These are phyloP conservation scores for Andrena bicolor DNA, from an alignment of 2,888 invertebrate species.

Conservation along the genomic window DNA sequence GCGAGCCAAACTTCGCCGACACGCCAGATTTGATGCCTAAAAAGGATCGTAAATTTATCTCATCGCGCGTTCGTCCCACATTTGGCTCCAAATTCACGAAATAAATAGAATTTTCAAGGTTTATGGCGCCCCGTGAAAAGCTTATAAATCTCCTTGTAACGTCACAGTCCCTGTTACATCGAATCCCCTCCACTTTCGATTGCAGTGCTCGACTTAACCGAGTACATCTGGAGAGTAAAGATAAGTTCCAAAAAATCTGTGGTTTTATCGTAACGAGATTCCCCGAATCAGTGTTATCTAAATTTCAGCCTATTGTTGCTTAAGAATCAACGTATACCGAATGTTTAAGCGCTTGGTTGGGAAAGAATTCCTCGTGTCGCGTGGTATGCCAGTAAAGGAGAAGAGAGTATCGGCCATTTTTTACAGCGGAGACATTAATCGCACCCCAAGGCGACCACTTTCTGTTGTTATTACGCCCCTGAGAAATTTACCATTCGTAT, in stretches of 20 bases:
- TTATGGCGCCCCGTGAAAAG: slow-evolving; percentile 59
- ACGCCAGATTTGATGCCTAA: slow-evolving; percentile 77
- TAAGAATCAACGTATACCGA: background rate
- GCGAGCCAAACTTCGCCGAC: slow-evolving; percentile 70
- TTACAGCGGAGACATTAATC: slow-evolving; percentile 57
- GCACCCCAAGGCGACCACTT: slow-evolving; percentile 56
- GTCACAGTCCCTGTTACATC: background rate
- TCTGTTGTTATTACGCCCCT: slow-evolving; percentile 62
- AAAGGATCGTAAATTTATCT: slow-evolving; percentile 78
- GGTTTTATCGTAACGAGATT: too few species aligned
- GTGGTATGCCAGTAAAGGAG: slow-evolving; percentile 3
- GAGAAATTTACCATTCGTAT: slow-evolving; percentile 68
- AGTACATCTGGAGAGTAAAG: too few species aligned
- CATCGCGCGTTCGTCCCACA: slow-evolving; percentile 69
- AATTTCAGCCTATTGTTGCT: background rate
- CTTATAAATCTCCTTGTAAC: slow-evolving; percentile 58
- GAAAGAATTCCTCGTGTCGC: slow-evolving; percentile 16
- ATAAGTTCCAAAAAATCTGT: too few species aligned
- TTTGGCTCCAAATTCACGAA: slow-evolving; percentile 60
- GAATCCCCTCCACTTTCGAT: background rate
- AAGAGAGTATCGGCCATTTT: slow-evolving; percentile 51
- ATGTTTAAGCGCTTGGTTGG: background rate
- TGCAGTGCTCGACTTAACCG: background rate
- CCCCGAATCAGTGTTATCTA: too few species aligned
- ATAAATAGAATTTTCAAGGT: slow-evolving; percentile 74